Conservation (phyloP, 2,888 invertebrate species). For the Meiosimyza platycephala region DNA sequence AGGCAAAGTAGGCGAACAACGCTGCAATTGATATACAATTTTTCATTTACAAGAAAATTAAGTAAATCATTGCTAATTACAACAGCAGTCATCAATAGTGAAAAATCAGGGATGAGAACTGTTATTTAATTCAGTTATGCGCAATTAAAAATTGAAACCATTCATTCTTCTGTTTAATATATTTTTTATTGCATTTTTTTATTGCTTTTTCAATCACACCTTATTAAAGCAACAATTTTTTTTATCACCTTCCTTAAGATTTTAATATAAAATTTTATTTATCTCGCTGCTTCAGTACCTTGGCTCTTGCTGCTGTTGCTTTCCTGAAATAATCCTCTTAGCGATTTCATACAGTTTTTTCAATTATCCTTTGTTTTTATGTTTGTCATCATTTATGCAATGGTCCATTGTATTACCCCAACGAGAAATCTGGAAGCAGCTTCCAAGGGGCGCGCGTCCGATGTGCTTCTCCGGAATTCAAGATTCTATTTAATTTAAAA, state of each 20-base stretch:
- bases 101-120: not conserved
- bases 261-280: constrained; percentile 8
- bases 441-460: too few relatives aligned
- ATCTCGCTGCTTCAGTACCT: not conserved
- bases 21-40: constrained; percentile 31
- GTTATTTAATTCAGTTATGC: constrained; percentile 5
- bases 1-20: constrained; percentile 1
- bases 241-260: not conserved
- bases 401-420: constrained; percentile 35
- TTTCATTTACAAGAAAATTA: constrained; percentile 18
- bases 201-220: not conserved
- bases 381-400: constrained; percentile 14
- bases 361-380: constrained; percentile 15
- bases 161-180: too few relatives aligned
- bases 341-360: constrained; percentile 6
- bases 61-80: constrained; percentile 19
- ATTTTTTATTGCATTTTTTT: too few relatives aligned
- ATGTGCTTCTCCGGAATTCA: too few relatives aligned
- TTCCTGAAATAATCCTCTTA: not conserved
- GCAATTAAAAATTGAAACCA: not conserved
- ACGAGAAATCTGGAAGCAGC: too few relatives aligned
- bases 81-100: not conserved
- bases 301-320: not conserved
- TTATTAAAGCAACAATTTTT: not conserved
- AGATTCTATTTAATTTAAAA: too few relatives aligned